Base-by-base conservation (phyloP, 2,113 vertebrate genomes). In the Forbesichthys agassizii region DNA sequence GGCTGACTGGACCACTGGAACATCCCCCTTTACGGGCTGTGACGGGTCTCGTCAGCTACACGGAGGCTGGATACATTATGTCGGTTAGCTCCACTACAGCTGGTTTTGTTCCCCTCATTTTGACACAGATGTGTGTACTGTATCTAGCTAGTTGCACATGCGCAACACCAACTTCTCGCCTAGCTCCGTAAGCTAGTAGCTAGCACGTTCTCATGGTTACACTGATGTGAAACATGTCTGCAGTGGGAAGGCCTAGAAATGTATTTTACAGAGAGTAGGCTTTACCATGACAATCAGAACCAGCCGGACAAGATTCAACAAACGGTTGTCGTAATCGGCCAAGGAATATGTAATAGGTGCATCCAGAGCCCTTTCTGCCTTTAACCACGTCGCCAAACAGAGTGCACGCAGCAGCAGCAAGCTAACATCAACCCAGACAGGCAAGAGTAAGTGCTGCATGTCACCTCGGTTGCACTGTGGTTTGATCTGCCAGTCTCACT, bases 1-100 rank as follows among this genome's bases (percentile, higher is more conserved):
- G 61, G 79, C 81, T 68, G 27, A 27, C 84, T 84, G 90, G 88
- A 91, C 85, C 88, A 66, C 88, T 81, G 66, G 48, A 64, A 80
- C 63, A 64, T 64, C 53, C 27, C 27, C 27, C 27, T 88, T 27
- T 27, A 27, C 27, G 27, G 27, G 27, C 27, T 27, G 27, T 27
- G 27, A 27, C 27, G 27, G 27, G 27, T 27, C 27, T 27, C 27
- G 27, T 27, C 27, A 27, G 27, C 27, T 27, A 27, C 27, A 27
- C 27, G 1, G 27, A 27, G 27, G 27, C 27, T 27, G 27, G 27
- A 27, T 27, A 27, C 27, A 27, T 27, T 27, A 27, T 27, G 27
- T 27, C 27, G 5, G 5, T 52, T n/a, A 27, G 54, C 67, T 83
- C 65, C 68, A 69, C 60, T 78, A 49, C 27, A 51, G 63, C 67